Evolutionary conservation across 2,113 vertebrate genomes (phyloP).

Genomic region (Cranoglanis bouderius): DNA sequence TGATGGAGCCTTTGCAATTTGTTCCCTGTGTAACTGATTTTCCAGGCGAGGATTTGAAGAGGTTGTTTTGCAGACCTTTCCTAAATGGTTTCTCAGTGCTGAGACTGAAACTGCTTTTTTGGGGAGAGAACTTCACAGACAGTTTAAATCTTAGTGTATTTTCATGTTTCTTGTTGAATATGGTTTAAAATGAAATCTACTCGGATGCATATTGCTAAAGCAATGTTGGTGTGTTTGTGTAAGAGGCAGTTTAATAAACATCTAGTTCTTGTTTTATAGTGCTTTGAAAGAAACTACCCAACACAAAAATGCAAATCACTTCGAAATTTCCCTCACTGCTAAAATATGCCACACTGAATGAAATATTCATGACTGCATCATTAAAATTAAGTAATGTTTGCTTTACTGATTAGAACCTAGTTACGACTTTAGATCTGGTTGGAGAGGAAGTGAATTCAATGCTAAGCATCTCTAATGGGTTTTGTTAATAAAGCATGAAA

Average conservation of each 20-base stretch:
- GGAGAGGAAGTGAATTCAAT: neutral
- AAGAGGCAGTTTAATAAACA: slow-evolving; percentile 1
- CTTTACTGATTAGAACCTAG: slow-evolving; percentile 35
- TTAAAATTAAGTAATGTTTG: slow-evolving; percentile 39
- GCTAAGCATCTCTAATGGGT: slow-evolving; percentile 12
- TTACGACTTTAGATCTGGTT: neutral
- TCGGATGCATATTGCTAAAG: neutral
- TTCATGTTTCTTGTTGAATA: slow-evolving; percentile 26
- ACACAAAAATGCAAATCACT: neutral
- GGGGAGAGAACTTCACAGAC: neutral
- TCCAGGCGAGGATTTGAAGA: slow-evolving; percentile 5
- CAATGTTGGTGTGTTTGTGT: neutral
- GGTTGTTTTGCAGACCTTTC: slow-evolving; percentile 9
- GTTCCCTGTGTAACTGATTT: slow-evolving; percentile 26
- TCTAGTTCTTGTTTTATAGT: neutral
- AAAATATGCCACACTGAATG: slow-evolving; percentile 25
- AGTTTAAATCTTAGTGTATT: neutral
- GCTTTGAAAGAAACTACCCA: too few relatives aligned
- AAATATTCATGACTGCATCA: slow-evolving; percentile 38
- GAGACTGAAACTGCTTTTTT: neutral
- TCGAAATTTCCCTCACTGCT: slow-evolving; percentile 3
- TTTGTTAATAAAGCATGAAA: slow-evolving; percentile 40
- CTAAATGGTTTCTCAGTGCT: slow-evolving; percentile 15
- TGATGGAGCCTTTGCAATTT: slow-evolving; percentile 23
- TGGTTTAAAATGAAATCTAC: slow-evolving; percentile 13